These are phyloP conservation scores for Archips xylosteana DNA, from an alignment of 2,888 invertebrate genomes.

Conservation along the genomic window DNA sequence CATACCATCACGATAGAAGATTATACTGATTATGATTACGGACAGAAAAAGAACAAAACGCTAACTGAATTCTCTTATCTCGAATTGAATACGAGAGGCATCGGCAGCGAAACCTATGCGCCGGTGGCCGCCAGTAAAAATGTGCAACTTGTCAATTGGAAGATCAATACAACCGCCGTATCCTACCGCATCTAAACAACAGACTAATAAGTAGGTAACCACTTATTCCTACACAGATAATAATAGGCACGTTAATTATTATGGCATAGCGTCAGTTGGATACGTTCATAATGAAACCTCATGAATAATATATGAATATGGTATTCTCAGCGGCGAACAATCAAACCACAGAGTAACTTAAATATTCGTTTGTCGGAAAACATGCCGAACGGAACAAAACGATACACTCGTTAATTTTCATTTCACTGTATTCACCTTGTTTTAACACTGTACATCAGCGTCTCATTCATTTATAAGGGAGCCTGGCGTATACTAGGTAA, in stretches of 20 bases:
- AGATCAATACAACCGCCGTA: conserved; percentile 63
- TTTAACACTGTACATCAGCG: conserved; percentile 67
- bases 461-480: conserved; percentile 65
- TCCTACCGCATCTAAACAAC: conserved; percentile 61
- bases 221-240: conserved; percentile 61
- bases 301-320: conserved; percentile 66
- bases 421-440: conserved; percentile 61
- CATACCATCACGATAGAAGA: conserved; percentile 40
- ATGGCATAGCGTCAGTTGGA: conserved; percentile 60
- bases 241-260: conserved; percentile 67
- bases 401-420: conserved; percentile 65
- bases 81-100: conserved; percentile 41
- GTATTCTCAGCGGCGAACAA: conserved; percentile 62
- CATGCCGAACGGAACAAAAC: conserved; percentile 61
- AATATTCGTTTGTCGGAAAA: conserved; percentile 63
- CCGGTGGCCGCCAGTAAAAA: conserved; percentile 39
- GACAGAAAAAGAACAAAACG: conserved; percentile 32
- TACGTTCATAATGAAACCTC: conserved; percentile 67
- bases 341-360: conserved; percentile 65
- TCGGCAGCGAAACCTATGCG: conserved; percentile 36
- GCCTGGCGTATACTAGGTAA: conserved; percentile 70
- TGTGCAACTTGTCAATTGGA: conserved; percentile 43
- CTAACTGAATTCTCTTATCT: conserved; percentile 37
- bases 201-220: conserved; percentile 57
- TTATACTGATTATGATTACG: conserved; percentile 41